phyloP scores from a whole-genome alignment of 2,797 vertebrate genomes.

The Selene dorsalis region DNA sequence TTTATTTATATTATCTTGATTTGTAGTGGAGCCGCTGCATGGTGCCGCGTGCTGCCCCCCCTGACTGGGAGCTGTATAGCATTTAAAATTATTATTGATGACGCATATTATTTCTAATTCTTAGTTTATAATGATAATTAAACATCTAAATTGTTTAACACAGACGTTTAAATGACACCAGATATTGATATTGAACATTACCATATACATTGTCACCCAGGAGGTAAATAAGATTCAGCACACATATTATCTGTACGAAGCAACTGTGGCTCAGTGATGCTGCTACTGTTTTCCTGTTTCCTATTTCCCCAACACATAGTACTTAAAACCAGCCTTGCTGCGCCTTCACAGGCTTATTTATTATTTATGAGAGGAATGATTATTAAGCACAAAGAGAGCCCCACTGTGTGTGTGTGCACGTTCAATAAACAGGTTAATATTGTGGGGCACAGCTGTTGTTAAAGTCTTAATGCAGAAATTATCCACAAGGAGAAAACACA shows the following conservation, averaged over 20 bases:
- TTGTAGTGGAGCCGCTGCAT: accelerated
- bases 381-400: constrained; percentile 42
- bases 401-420: constrained; percentile 36
- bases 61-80: background rate
- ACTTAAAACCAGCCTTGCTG: constrained; percentile 25
- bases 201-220: background rate
- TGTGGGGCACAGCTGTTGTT: constrained; percentile 16
- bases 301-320: constrained; percentile 20
- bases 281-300: background rate
- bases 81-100: background rate
- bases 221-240: constrained; percentile 9
- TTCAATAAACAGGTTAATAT: constrained; percentile 43
- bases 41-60: constrained; percentile 1
- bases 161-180: background rate
- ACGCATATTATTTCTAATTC: background rate
- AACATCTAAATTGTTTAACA: background rate
- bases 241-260: constrained; percentile 12
- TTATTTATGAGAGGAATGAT: constrained; percentile 54
- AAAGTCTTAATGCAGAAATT: constrained; percentile 16
- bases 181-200: background rate
- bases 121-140: background rate
- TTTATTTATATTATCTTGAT: too few species aligned
- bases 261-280: constrained; percentile 1
- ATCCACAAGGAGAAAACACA: constrained; percentile 19
- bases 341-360: constrained; percentile 28